Evolutionary conservation across 2,113 vertebrate genomes (phyloP).

Genomic region (Hirundichthys speculiger): DNA sequence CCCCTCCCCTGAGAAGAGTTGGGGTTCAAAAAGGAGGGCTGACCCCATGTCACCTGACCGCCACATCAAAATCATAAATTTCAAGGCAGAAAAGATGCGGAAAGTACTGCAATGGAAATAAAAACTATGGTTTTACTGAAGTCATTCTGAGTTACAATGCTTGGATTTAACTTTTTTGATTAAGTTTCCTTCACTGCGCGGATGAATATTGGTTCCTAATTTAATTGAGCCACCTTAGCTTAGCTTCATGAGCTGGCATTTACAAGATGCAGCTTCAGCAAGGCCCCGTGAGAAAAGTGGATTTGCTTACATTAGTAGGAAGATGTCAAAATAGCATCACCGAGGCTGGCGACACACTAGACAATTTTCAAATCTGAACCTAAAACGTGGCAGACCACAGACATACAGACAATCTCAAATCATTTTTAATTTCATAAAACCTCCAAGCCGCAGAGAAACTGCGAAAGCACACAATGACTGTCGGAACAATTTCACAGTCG

Average conservation of each 20-base stretch:
- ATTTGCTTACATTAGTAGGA: too few species aligned
- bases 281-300: not conserved
- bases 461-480: too few species aligned
- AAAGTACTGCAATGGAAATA: conserved; percentile 43
- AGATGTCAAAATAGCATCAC: too few species aligned
- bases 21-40: not conserved
- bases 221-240: not conserved
- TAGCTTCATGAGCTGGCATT: not conserved
- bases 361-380: too few species aligned
- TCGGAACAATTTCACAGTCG: too few species aligned
- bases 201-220: not conserved
- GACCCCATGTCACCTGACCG: conserved; percentile 18
- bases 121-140: conserved; percentile 32
- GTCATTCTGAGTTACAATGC: conserved; percentile 1
- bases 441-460: too few species aligned
- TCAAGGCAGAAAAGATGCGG: conserved; percentile 16
- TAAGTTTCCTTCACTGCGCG: not conserved
- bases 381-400: too few species aligned
- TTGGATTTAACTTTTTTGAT: conserved; percentile 29
- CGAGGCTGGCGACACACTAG: too few species aligned
- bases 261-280: not conserved
- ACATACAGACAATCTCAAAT: too few species aligned
- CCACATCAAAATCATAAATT: not conserved
- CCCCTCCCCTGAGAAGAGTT: too few species aligned
- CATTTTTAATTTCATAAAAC: too few species aligned